Evolutionary conservation across 1,140 invertebrate species (phyloP).

Genomic region (Thaumatotibia leucotreta): DNA sequence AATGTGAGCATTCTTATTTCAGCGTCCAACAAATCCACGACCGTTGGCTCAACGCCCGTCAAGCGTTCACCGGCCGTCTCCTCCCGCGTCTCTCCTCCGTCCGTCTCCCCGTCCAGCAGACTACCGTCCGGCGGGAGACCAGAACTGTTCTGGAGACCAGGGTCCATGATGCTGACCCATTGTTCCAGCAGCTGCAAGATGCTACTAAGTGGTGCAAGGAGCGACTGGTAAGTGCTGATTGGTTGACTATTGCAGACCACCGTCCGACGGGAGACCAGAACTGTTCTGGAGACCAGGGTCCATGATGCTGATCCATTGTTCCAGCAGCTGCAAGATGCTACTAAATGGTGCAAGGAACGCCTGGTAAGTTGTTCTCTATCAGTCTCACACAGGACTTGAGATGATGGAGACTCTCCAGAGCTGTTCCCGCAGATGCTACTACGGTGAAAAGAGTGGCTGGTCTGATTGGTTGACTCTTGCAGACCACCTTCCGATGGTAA

Average conservation of each 20-base stretch:
- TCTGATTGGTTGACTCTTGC: no score
- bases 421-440: no score
- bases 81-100: slow-evolving; percentile 89
- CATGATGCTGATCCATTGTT: slow-evolving; percentile 94
- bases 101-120: slow-evolving; percentile 92
- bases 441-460: no score
- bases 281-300: no score
- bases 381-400: no score
- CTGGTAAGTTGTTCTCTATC: no score
- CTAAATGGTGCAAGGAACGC: slow-evolving; percentile 88
- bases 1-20: no score
- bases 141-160: slow-evolving; percentile 91
- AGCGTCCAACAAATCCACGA: slow-evolving; percentile 96
- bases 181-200: slow-evolving; percentile 93
- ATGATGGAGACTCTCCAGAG: no score
- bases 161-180: slow-evolving; percentile 93
- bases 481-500: no score
- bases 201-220: slow-evolving; percentile 96
- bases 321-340: slow-evolving; percentile 89
- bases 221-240: slow-evolving; percentile 85
- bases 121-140: slow-evolving; percentile 89
- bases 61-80: slow-evolving; percentile 89
- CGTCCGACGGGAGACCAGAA: no score
- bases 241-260: no score
- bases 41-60: slow-evolving; percentile 90